phyloP scores from a whole-genome alignment of 1,140 invertebrate species.

The Drosophila virilis region DNA sequence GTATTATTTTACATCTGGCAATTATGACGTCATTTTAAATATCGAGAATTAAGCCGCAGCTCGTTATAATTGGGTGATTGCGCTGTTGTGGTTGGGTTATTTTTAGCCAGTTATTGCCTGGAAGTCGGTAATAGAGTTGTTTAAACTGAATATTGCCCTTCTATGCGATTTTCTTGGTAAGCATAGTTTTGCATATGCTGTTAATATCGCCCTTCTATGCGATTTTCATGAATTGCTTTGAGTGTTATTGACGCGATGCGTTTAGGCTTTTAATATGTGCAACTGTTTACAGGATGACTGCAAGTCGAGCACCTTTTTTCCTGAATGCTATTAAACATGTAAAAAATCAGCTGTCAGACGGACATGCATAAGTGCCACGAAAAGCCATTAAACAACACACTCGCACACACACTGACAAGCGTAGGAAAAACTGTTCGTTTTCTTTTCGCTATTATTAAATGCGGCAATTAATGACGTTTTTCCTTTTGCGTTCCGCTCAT shows the following conservation, averaged over 20 bases:
- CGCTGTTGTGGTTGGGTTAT: too few species aligned
- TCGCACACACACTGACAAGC: not conserved
- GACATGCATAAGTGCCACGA: constrained; percentile 24
- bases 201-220: not conserved
- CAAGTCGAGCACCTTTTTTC: not conserved
- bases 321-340: constrained; percentile 28
- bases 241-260: too few species aligned
- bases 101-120: too few species aligned
- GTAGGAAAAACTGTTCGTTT: constrained; percentile 20
- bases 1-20: too few species aligned
- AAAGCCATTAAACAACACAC: constrained; percentile 44
- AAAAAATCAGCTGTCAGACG: constrained; percentile 51
- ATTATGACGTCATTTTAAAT: not conserved
- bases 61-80: too few species aligned
- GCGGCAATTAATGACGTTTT: constrained; percentile 73
- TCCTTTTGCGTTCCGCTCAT: constrained; percentile 24
- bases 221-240: not conserved
- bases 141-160: not conserved
- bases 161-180: not conserved
- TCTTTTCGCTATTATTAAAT: constrained; percentile 33
- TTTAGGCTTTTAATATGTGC: not conserved
- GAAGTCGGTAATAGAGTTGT: too few species aligned
- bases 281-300: not conserved
- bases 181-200: too few species aligned
- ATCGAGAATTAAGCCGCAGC: too few species aligned